Conservation (phyloP, 2,113 vertebrate genomes). For the Phainopepla nitens region DNA sequence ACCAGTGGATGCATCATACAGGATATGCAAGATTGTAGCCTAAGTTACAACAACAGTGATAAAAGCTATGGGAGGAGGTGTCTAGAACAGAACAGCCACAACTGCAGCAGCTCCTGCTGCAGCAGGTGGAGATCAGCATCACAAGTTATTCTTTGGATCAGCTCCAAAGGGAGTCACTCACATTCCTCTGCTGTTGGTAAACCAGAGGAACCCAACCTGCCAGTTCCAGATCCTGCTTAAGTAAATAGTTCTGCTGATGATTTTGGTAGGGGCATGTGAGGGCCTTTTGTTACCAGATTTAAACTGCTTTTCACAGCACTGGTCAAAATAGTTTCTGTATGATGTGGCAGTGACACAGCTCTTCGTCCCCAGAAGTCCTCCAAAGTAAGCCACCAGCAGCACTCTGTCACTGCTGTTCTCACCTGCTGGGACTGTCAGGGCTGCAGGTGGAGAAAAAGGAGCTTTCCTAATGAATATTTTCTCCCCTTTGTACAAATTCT, state of each 20-base stretch:
- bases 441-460: background rate
- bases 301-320: background rate
- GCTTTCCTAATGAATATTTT: background rate
- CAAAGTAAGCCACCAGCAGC: background rate
- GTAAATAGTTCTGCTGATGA: background rate
- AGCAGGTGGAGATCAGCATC: background rate
- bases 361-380: background rate
- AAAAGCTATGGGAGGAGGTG: background rate
- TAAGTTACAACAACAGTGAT: background rate
- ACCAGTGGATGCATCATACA: background rate
- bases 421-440: background rate
- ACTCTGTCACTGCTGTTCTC: fast-evolving
- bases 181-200: background rate
- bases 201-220: background rate
- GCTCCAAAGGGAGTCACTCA: background rate
- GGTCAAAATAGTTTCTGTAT: background rate
- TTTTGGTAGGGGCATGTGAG: background rate
- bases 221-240: background rate
- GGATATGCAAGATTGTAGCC: background rate
- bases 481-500: background rate
- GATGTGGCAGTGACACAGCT: background rate
- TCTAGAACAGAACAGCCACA: background rate
- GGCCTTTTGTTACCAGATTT: background rate
- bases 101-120: background rate
- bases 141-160: background rate